Base-by-base conservation (phyloP, 2,113 vertebrate genomes). In the Saimiri boliviensis region DNA sequence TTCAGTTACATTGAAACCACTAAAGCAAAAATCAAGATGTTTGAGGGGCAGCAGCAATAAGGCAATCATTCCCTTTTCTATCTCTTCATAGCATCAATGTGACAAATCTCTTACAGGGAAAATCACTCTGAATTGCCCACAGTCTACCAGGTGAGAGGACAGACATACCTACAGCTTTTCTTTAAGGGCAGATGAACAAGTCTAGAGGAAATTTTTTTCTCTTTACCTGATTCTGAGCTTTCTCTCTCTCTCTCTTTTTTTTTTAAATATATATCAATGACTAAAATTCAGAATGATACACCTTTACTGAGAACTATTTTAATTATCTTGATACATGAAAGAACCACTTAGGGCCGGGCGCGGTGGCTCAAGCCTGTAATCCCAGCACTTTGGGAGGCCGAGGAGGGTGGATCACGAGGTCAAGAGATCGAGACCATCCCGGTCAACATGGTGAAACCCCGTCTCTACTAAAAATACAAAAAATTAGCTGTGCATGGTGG, bases 51-150 rank as follows among this genome's bases (percentile, higher is more conserved):
- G 73, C 12, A 66, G 80, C 58, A 95, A 83, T 81, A 85, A 56
- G 93, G 79, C 79, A 97, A 96, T 97, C 94, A 93, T 93, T 94
- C 87, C 93, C 82, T 94, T n/a, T 84, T 86, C 93, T 77, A 89
- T 95, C 93, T 95, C 40, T 93, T 68, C 85, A 88, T 40, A 93
- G 87, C 47, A 70, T 63, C 88, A 76, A 47, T 52, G 35, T 96
- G 98, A 97, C 94, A 97, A 90, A 96, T 92, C 49, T 94, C 56
- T 95, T 74, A 96, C 49, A 85, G 95, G 23, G 6, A 94, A 98
- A 98, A 97, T 89, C n/a, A 81, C 71, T 88, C 23, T 54, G 82
- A 82, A 97, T 92, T 95, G 60, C 74, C 66, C 0, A 87, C 12
- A 91, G 84, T 25, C 52, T 68, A 1, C 87, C 4, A 66, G 23